Conservation (phyloP, 2,797 vertebrate species). For the Neosalanx taihuensis region DNA sequence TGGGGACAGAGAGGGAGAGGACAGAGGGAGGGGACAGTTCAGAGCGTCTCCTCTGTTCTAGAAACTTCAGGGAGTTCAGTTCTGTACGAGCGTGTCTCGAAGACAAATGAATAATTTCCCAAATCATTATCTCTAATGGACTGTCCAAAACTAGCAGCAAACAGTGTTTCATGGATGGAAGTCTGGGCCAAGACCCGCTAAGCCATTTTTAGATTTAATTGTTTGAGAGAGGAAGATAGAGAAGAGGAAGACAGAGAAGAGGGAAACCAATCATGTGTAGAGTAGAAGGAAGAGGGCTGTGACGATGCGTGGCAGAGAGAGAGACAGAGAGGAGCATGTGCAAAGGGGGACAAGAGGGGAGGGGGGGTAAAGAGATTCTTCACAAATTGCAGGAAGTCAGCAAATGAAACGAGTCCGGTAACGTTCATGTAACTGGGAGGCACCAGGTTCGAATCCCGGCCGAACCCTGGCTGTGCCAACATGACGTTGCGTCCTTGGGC, state of each 20-base stretch:
- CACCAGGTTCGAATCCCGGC: slow-evolving; percentile 12
- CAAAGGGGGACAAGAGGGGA: background rate
- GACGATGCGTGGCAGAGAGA: background rate
- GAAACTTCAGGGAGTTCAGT: slow-evolving; percentile 34
- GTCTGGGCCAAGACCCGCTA: slow-evolving; percentile 25
- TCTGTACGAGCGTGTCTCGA: slow-evolving; percentile 16
- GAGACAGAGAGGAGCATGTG: slow-evolving; percentile 15
- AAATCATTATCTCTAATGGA: slow-evolving; percentile 58
- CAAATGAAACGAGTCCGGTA: slow-evolving; percentile 39
- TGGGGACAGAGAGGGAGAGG: too few relatives aligned
- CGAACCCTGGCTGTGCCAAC: too few relatives aligned
- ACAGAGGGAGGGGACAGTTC: slow-evolving; percentile 4
- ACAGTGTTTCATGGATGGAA: slow-evolving; percentile 38
- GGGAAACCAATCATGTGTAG: background rate
- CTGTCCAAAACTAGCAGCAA: slow-evolving; percentile 54
- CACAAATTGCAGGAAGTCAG: slow-evolving; percentile 37
- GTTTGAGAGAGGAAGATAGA: slow-evolving; percentile 13
- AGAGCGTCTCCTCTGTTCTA: slow-evolving; percentile 8
- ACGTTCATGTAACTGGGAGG: slow-evolving; percentile 45
- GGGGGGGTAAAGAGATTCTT: background rate
- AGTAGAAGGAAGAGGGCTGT: background rate
- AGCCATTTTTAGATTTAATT: slow-evolving; percentile 52
- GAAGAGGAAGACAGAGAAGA: background rate
- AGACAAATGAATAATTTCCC: slow-evolving; percentile 55
- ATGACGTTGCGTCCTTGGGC: too few relatives aligned